Conservation (phyloP, 2,797 vertebrate genomes). For the Macropus fuliginosus region DNA sequence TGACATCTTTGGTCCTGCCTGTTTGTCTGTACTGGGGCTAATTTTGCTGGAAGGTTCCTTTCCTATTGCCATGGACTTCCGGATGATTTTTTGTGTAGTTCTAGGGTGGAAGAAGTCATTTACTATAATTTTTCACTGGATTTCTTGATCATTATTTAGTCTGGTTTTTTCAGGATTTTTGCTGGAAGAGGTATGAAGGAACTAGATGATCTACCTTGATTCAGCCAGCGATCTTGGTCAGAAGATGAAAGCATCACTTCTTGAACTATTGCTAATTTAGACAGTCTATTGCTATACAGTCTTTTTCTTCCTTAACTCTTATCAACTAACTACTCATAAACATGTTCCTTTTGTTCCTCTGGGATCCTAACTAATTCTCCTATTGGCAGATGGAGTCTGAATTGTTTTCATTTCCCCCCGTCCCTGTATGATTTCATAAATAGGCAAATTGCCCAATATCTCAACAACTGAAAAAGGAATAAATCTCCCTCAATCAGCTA, state of each 20-base stretch:
- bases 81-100: neutral
- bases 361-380: neutral
- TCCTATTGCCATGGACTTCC: neutral
- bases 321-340: neutral
- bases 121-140: neutral
- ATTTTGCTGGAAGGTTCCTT: neutral
- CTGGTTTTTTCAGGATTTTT: neutral
- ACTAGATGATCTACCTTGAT: neutral
- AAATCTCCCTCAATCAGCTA: neutral
- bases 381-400: neutral
- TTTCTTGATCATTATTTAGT: neutral
- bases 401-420: neutral
- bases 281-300: neutral
- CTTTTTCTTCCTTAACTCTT: neutral
- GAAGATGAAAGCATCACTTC: neutral
- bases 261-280: neutral
- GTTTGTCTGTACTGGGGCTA: neutral
- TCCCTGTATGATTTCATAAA: neutral
- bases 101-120: neutral
- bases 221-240: neutral
- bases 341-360: neutral
- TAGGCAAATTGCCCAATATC: neutral
- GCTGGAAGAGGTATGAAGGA: neutral
- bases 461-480: neutral
- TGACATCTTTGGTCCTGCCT: neutral